Percentiles rank a stretch among this genome's conserved stretches.
Conservation (phyloP, 2,113 vertebrate species). For the Pavo muticus region DNA sequence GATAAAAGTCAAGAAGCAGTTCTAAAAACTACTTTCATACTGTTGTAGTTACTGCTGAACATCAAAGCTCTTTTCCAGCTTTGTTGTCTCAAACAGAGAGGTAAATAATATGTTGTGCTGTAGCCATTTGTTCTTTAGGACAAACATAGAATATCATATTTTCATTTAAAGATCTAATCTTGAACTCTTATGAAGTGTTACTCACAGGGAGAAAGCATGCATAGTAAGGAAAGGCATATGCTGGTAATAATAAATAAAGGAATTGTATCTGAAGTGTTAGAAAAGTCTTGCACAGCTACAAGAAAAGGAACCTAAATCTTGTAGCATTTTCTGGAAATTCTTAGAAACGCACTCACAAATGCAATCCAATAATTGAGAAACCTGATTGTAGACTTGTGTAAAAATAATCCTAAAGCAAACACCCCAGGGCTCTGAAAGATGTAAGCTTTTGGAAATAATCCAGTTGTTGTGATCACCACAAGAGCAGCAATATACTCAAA, state of each 20-base stretch:
- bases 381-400: not conserved
- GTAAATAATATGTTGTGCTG: not conserved
- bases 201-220: not conserved
- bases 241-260: slow-evolving; percentile 3
- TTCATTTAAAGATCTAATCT: slow-evolving; percentile 21
- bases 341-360: not conserved
- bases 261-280: not conserved
- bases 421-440: not conserved
- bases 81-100: not conserved
- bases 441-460: not conserved
- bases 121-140: slow-evolving; percentile 1
- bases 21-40: not conserved
- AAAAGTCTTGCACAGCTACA: not conserved
- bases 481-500: not conserved
- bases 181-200: not conserved
- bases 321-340: not conserved
- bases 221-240: not conserved
- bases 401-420: not conserved
- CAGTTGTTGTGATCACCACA: not conserved
- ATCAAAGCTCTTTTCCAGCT: slow-evolving; percentile 19
- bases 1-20: not conserved
- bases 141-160: not conserved
- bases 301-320: not conserved
- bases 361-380: not conserved
- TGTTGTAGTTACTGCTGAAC: not conserved